Conservation (phyloP, 2,113 vertebrate genomes). For the Pelmatolapia mariae region DNA sequence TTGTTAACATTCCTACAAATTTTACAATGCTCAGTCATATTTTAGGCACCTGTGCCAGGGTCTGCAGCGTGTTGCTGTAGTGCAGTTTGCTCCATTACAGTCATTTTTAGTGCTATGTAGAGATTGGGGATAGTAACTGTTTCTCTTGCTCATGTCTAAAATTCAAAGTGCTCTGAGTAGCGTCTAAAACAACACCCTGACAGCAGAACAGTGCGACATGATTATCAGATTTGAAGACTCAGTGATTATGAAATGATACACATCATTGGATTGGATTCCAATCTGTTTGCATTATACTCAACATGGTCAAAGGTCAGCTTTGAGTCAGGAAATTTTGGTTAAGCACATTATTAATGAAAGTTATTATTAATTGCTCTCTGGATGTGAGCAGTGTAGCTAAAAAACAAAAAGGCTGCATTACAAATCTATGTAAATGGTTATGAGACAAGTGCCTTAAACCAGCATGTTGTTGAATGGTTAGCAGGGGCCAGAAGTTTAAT, state of each 20-base stretch:
- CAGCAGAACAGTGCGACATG: neutral
- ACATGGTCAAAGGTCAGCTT: neutral
- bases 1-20: neutral
- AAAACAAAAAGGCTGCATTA: neutral
- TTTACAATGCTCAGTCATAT: neutral
- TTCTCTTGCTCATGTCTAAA: neutral
- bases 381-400: neutral
- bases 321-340: neutral
- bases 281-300: neutral
- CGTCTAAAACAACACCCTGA: neutral
- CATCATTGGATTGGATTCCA: neutral
- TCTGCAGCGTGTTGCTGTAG: neutral
- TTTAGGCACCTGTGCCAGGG: fast-evolving
- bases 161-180: neutral
- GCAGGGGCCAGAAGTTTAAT: neutral
- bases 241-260: neutral
- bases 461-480: neutral
- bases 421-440: neutral
- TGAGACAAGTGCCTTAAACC: neutral
- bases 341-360: neutral
- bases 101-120: neutral
- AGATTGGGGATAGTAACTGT: neutral
- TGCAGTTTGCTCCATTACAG: neutral
- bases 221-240: neutral
- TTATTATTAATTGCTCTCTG: neutral